A percentile compares a stretch with the other conserved stretches of the same genome.
These are phyloP conservation scores for Pseudopleuronectes americanus DNA, from an alignment of 2,797 vertebrate species.

Conservation along the genomic window DNA sequence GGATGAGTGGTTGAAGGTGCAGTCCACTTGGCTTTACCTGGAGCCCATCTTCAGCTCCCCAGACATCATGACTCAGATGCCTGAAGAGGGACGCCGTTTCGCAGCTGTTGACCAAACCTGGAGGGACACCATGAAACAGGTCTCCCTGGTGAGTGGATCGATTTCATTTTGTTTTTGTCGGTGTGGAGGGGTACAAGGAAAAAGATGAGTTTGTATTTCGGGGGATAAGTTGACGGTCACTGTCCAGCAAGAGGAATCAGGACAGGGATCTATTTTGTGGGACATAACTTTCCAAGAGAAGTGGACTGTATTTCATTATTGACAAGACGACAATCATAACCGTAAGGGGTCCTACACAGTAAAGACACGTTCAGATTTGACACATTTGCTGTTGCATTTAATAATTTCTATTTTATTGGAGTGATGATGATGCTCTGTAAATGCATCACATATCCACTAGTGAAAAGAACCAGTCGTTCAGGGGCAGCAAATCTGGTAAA, in stretches of 20 bases:
- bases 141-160: slow-evolving; percentile 78
- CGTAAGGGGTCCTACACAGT: too few relatives aligned
- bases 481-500: too few relatives aligned
- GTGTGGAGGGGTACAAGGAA: too few relatives aligned
- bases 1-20: slow-evolving; percentile 92
- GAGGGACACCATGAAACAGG: slow-evolving; percentile 87
- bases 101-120: slow-evolving; percentile 88
- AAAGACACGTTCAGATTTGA: too few relatives aligned
- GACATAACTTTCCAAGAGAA: too few relatives aligned
- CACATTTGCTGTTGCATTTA: background rate
- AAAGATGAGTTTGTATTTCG: too few relatives aligned
- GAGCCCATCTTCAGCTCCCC: slow-evolving; percentile 93
- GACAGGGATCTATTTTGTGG: too few relatives aligned
- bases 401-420: slow-evolving; percentile 1
- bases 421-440: background rate
- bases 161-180: background rate
- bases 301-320: too few relatives aligned
- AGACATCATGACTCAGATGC: slow-evolving; percentile 92
- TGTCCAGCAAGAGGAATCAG: too few relatives aligned
- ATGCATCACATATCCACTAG: background rate
- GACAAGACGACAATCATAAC: too few relatives aligned
- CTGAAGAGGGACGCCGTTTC: slow-evolving; percentile 88
- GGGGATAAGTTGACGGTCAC: too few relatives aligned
- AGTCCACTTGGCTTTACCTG: slow-evolving; percentile 91
- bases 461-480: too few relatives aligned